Evolutionary conservation across 2,113 vertebrate genomes (phyloP).

Genomic region (Platanista minor): DNA sequence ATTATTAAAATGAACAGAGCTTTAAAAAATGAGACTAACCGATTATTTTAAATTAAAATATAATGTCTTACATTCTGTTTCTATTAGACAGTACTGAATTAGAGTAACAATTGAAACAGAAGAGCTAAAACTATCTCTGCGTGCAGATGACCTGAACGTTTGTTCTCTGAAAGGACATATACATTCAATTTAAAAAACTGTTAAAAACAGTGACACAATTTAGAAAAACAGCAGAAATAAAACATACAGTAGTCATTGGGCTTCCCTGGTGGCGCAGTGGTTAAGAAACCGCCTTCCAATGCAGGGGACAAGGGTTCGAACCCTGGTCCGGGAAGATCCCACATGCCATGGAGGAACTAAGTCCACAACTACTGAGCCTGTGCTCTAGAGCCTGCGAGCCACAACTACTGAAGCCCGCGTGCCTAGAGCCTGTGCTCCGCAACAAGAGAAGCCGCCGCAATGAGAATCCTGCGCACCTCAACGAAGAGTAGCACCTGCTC

Average conservation of each 20-base stretch:
- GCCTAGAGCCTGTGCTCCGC: too few species aligned
- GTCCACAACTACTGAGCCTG: too few species aligned
- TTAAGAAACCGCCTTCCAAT: too few species aligned
- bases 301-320: too few species aligned
- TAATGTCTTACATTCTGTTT: neutral
- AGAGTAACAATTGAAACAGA: neutral
- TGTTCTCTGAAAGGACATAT: neutral
- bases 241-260: neutral
- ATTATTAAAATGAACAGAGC: neutral
- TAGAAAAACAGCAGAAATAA: neutral
- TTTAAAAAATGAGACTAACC: neutral
- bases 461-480: too few species aligned
- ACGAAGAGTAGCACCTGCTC: too few species aligned
- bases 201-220: neutral
- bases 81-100: neutral
- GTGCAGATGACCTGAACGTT: neutral
- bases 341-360: too few species aligned
- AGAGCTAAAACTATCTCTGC: neutral
- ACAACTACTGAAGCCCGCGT: too few species aligned
- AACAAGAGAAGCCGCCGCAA: too few species aligned
- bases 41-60: neutral
- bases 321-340: too few species aligned
- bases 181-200: neutral
- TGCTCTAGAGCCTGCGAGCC: too few species aligned
- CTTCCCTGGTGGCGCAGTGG: too few species aligned